Evolutionary conservation across 2,113 vertebrate genomes (phyloP), one percentile per base, ranked within the genome.

Genomic region (Lota lota): DNA sequence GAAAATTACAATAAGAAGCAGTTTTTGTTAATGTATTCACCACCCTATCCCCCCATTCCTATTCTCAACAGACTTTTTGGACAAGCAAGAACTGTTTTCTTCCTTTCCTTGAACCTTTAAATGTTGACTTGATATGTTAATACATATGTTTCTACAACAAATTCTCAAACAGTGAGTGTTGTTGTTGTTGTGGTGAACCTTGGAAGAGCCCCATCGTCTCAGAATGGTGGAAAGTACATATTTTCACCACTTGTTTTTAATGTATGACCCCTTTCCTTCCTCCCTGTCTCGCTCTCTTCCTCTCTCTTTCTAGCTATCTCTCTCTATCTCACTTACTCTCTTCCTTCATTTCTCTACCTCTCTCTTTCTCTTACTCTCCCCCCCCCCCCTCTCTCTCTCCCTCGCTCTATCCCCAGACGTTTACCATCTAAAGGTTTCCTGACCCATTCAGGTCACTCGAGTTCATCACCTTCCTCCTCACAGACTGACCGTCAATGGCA

Each of bases 251-350:
- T 85, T 84, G 70, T 76, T 66, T 66, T 78, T 81, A 58, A 70
- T 73, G 71, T 68, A 68, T 21, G 53, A 76, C 28, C 72, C 67
- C 60, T 79, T 88, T 88, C 87, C 86, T 86, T 87, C 84, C 86
- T 78, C 72, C 69, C 86, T 76, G 78, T 82, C 76, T 79, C 61
- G 60, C 61, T 66, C 62, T 76, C 69, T 53, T 83, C 80, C 76
- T 79, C 79, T 82, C 82, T 81, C 83, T 72, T 80, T 88, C 73
- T 75, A 3, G 50, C 28, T 6, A 57, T 73, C 72, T 77, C 69
- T 7, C 15, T 69, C 56, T 76, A 33, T 70, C 77, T 77, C 21
- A 19, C 62, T 85, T 73, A 78, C 69, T 65, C 0, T 14, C 8
- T 47, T 14, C 8, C 40, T 12, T 47, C 12, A 11, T 47, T 47